Evolutionary conservation across 2,797 vertebrate species (phyloP), one percentile per base, ranked within the genome.

Genomic region (Helicolenus hilgendorfi): DNA sequence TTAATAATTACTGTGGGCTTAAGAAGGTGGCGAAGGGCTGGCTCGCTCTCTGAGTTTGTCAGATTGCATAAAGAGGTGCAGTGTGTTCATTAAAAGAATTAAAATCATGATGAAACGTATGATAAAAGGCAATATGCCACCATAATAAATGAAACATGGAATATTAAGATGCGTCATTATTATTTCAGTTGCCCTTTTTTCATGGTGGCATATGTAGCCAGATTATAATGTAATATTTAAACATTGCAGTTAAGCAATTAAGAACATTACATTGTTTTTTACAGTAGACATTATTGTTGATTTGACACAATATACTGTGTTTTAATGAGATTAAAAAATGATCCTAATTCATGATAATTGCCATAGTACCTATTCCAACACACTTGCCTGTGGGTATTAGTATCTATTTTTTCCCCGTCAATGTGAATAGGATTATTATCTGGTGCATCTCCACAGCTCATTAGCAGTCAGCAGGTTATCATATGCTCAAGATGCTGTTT

Each of bases 391-490:
- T 82, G 83, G 80, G 84, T 86, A 84, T 91, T 85, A 81, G 78
- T 70, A 81, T 89, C 53, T 86, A 62, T 92, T 91, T 84, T 24
- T 33, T 14, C 83, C 14, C 80, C 79, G 79, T 83, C 76, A 87
- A 69, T 74, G 56, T 82, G 85, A 94, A 84, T 75, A 69, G 72
- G 83, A 88, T 93, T 90, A 92, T 94, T 87, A 89, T 92, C 77
- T 90, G 35, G 82, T 87, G 87, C 85, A 84, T 91, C 87, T 93
- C 72, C 84, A 92, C 89, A 90, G 72, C 89, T 94, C 90, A 95
- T 95, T 94, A 96, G 89, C 83, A 94, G 86, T 89, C 92, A 90
- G 92, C 90, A 94, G 90, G 88, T 94, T 93, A 92, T 93, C 86
- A 88, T 72, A 87, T 72, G 83, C 83, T 75, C 82, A 77, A 90